Evolutionary conservation across 1,140 invertebrate species (phyloP), one percentile per base, ranked within the genome.

Genomic region (Drosophila setifemur): DNA sequence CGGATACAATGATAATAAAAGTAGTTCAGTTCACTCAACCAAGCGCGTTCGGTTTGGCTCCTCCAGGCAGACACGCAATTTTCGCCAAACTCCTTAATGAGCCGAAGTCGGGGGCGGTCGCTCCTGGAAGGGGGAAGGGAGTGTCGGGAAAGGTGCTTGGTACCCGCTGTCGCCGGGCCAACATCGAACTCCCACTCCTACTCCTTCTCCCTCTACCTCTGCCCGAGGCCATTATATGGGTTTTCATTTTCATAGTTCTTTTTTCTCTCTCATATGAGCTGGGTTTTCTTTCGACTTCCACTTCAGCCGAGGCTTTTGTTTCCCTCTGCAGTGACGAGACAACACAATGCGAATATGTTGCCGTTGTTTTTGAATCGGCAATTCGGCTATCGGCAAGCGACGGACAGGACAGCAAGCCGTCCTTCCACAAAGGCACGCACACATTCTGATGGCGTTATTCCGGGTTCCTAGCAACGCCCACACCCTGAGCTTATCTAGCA

Each of bases 171-270:
- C 73, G 63, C 77, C 72, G 57, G 48, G 50, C 52, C 54, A 33
- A 43, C 50, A 21, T 31, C 28, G 26, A 35, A 12, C 37, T 6
- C 16, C 9, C 25, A n/a, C n/a, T n/a, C n/a, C n/a, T n/a, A n/a
- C n/a, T n/a, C n/a, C n/a, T n/a, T n/a, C n/a, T n/a, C n/a, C n/a
- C n/a, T n/a, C 21, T 23, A 11, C 3, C 14, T 9, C 11, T 9
- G 73, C 43, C 69, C 44, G 40, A 47, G 50, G 53, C 55, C 50
- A 49, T 73, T 82, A 64, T 72, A 70, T 49, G 39, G 64, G 74
- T 61, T 83, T 83, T 70, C 69, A 70, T 79, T 78, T 83, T 85
- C 55, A 83, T 73, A 69, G 68, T 64, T 75, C 74, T 63, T 75
- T 79, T 63, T 60, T 43, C 11, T 50, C 33, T 26, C 39, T 23